phyloP scores from a whole-genome alignment of 1,140 invertebrate genomes.

The Leucophenga varia region DNA sequence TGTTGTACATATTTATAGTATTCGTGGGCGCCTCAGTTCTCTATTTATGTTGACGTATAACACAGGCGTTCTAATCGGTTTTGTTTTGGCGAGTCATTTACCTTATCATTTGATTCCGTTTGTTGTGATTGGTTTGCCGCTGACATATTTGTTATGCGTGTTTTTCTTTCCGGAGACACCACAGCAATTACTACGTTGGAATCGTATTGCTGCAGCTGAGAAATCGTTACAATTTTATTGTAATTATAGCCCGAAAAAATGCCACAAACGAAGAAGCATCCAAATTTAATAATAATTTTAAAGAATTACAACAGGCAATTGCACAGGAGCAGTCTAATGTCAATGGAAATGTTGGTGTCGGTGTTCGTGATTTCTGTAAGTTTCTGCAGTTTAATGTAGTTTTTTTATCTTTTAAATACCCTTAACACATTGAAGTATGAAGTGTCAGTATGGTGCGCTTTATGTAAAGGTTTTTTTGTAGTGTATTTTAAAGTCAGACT shows the following conservation, averaged over 20 bases:
- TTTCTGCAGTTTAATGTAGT: background rate
- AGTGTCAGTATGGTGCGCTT: too few relatives aligned
- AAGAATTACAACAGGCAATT: slow-evolving; percentile 34
- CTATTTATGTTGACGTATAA: slow-evolving; percentile 36
- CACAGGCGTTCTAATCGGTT: slow-evolving; percentile 38
- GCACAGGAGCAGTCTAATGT: slow-evolving; percentile 20
- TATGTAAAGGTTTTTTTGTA: too few relatives aligned
- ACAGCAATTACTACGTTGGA: slow-evolving; percentile 32
- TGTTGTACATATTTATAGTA: slow-evolving; percentile 17
- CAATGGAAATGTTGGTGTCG: too few relatives aligned
- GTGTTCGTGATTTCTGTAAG: slow-evolving; percentile 39
- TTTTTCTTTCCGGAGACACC: slow-evolving; percentile 42
- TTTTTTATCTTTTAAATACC: too few relatives aligned
- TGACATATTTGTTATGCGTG: slow-evolving; percentile 26
- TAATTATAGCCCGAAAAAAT: slow-evolving; percentile 9
- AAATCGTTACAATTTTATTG: slow-evolving; percentile 36
- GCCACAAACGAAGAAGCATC: too few relatives aligned
- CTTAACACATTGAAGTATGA: too few relatives aligned
- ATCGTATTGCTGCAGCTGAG: slow-evolving; percentile 24
- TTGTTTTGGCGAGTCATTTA: slow-evolving; percentile 35
- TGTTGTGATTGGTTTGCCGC: slow-evolving; percentile 29
- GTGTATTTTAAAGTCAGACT: too few relatives aligned
- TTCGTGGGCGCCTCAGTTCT: slow-evolving; percentile 44
- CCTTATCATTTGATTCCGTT: slow-evolving; percentile 40
- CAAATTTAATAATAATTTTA: slow-evolving; percentile 33